A percentile compares a stretch with the other conserved stretches of the same genome.
Evolutionary conservation across 2,113 vertebrate genomes (phyloP).

Genomic region (Burhinus bistriatus): DNA sequence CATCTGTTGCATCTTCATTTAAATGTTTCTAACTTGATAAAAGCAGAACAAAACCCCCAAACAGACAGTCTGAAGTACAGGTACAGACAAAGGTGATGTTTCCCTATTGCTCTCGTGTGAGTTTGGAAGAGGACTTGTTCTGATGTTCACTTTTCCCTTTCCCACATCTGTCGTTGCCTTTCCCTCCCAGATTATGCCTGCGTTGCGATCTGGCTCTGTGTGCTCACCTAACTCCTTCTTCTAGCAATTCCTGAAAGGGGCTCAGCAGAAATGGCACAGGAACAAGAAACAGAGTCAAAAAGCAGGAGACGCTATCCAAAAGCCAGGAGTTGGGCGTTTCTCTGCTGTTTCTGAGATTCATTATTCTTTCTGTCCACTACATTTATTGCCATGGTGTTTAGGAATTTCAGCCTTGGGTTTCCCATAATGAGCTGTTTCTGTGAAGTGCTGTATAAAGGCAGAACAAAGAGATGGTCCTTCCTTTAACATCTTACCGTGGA

Average conservation of each 20-base stretch:
- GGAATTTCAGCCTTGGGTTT: constrained; percentile 58
- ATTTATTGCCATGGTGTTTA: constrained; percentile 53
- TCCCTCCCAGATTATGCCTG: not conserved
- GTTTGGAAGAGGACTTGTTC: not conserved
- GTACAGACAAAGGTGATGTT: not conserved
- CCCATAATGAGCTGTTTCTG: constrained; percentile 62
- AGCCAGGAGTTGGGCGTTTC: not conserved
- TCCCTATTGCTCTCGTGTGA: accelerated
- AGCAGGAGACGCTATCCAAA: constrained; percentile 5
- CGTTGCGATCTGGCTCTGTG: not conserved
- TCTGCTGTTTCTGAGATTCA: not conserved
- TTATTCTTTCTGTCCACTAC: constrained; percentile 44
- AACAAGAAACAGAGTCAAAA: not conserved
- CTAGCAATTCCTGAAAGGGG: not conserved
- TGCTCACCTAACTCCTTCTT: not conserved
- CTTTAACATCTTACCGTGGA: constrained; percentile 46
- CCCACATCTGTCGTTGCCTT: not conserved
- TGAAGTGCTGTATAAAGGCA: constrained; percentile 51
- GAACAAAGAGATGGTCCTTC: constrained; percentile 64
- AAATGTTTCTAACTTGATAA: not conserved
- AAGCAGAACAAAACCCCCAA: not conserved
- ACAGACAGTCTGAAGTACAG: not conserved
- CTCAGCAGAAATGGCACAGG: not conserved
- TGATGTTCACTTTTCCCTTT: not conserved
- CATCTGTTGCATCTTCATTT: not conserved